Conservation (phyloP, 2,888 invertebrate species). For the Stenichneumon culpator region DNA sequence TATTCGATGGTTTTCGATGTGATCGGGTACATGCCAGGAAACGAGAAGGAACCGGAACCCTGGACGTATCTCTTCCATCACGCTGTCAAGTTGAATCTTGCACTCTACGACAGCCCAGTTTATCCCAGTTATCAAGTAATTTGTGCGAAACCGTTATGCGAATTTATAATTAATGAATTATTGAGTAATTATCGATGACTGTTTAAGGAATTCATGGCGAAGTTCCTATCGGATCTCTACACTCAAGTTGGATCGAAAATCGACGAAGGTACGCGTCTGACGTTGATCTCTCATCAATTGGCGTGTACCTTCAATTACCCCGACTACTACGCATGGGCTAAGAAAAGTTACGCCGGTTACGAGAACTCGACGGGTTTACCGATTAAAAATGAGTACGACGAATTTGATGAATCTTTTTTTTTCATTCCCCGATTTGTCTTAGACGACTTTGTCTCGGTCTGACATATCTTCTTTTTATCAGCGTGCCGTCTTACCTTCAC, state of each 20-base stretch:
- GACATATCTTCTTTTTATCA: conserved; percentile 41
- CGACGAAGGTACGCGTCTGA: conserved; percentile 74
- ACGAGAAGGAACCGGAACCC: conserved; percentile 86
- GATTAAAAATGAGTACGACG: conserved; percentile 59
- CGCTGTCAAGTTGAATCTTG: conserved; percentile 83
- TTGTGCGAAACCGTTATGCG: neutral
- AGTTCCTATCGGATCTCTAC: conserved; percentile 76
- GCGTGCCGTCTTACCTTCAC: conserved; percentile 76
- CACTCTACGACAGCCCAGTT: conserved; percentile 77
- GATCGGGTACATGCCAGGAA: conserved; percentile 85
- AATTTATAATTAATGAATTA: too few relatives aligned
- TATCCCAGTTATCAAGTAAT: conserved; percentile 80
- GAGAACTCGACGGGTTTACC: conserved; percentile 57
- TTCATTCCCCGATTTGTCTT: conserved; percentile 22
- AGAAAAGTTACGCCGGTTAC: conserved; percentile 65
- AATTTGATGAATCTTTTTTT: neutral
- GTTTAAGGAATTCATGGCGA: conserved; percentile 76
- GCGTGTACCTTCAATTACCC: conserved; percentile 78
- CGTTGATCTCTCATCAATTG: conserved; percentile 74
- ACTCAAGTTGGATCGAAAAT: conserved; percentile 70
- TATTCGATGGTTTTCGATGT: conserved; percentile 85
- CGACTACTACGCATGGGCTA: conserved; percentile 77
- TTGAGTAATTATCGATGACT: neutral
- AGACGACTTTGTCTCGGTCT: neutral
- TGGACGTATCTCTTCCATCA: conserved; percentile 86